Conservation (phyloP, 2,888 invertebrate genomes). For the Leptinotarsa rubiginosa region DNA sequence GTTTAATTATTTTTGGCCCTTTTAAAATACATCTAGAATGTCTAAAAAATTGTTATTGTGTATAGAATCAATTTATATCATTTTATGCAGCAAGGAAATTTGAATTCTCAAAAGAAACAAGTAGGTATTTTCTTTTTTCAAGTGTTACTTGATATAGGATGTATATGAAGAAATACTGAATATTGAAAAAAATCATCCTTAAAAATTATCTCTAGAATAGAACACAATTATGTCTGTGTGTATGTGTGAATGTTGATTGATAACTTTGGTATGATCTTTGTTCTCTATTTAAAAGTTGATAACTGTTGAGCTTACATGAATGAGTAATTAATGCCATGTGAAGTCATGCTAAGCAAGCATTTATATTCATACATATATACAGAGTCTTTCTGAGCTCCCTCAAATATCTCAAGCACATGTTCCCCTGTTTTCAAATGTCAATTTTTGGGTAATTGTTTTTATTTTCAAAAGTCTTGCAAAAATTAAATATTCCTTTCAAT, state of each 20-base stretch:
- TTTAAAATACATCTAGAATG: neutral
- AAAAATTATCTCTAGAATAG: neutral
- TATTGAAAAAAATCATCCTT: neutral
- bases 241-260: neutral
- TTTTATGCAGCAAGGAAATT: constrained; percentile 20
- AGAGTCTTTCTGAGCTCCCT: no score
- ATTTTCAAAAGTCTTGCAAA: no score
- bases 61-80: constrained; percentile 9
- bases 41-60: neutral
- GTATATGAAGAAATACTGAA: neutral
- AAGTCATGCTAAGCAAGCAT: no score
- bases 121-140: constrained; percentile 9
- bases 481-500: no score
- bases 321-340: no score
- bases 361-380: no score
- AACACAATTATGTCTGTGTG: neutral
- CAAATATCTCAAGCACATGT: no score
- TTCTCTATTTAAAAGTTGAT: no score
- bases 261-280: constrained; percentile 7
- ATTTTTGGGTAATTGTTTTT: no score
- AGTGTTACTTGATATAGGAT: neutral
- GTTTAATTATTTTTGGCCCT: neutral
- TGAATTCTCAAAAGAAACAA: constrained; percentile 18
- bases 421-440: no score
- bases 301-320: no score